phyloP scores from a whole-genome alignment of 2,113 vertebrate species.

The Phyllostomus discolor region DNA sequence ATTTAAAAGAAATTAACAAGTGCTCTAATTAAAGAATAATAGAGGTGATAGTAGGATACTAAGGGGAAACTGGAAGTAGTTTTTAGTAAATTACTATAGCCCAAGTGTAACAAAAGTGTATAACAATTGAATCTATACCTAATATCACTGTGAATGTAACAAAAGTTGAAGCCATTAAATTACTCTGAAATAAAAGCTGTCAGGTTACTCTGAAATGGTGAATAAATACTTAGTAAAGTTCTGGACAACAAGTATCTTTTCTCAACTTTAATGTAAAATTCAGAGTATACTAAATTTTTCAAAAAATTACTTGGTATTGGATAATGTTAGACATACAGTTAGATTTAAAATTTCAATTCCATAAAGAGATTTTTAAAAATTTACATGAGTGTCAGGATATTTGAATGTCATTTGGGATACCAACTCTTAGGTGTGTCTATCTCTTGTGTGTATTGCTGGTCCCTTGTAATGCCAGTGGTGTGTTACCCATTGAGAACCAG shows the following conservation, averaged over 20 bases:
- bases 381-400: background rate
- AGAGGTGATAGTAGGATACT: background rate
- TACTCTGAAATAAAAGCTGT: background rate
- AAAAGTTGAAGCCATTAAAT: background rate
- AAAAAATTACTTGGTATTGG: background rate
- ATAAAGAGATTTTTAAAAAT: background rate
- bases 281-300: background rate
- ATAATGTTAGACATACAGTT: background rate
- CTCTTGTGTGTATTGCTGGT: background rate
- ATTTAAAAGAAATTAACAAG: background rate
- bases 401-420: background rate
- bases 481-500: background rate
- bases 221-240: background rate
- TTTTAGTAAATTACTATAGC: background rate
- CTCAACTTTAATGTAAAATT: background rate
- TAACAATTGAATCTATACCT: background rate
- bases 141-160: background rate
- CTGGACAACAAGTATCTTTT: background rate
- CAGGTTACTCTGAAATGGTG: background rate
- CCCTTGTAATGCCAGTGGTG: background rate
- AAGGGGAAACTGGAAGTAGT: background rate
- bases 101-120: background rate
- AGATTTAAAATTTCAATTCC: background rate
- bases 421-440: background rate
- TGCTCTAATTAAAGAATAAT: background rate